Percentiles rank a stretch among this genome's conserved stretches.
Evolutionary conservation across 2,797 vertebrate species (phyloP).

Genomic region (Acanthurus leucopareius): DNA sequence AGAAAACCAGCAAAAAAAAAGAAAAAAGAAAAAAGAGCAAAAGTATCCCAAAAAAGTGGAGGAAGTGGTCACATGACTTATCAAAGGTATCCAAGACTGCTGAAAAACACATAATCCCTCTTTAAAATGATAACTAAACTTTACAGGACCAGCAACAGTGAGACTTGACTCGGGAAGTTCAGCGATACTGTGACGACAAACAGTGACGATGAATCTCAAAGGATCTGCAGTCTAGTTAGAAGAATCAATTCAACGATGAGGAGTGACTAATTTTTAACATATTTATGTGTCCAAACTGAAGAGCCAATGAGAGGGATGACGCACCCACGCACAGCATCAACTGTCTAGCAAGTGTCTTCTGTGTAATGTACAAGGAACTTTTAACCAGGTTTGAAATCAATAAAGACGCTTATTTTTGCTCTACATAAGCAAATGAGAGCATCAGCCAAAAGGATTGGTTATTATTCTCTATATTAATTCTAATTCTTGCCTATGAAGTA

Average conservation of each 20-base stretch:
- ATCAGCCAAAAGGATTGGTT: too few species aligned
- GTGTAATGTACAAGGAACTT: too few species aligned
- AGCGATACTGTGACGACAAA: not conserved
- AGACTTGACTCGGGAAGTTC: not conserved
- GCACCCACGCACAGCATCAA: not conserved
- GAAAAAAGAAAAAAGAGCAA: not conserved
- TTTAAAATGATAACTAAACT: not conserved
- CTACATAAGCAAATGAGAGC: too few species aligned
- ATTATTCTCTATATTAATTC: too few species aligned
- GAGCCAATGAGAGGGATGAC: not conserved
- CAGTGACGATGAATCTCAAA: not conserved
- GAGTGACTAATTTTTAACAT: not conserved
- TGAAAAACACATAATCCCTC: slow-evolving; percentile 36
- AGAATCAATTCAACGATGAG: not conserved
- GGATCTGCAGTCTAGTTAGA: slow-evolving; percentile 2
- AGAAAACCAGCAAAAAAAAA: too few species aligned
- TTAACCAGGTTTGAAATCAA: too few species aligned
- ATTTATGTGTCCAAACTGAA: not conserved
- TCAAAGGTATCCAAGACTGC: slow-evolving; percentile 18
- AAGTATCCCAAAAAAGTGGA: slow-evolving; percentile 9
- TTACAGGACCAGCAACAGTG: not conserved
- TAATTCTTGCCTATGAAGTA: too few species aligned
- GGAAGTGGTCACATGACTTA: slow-evolving; percentile 29
- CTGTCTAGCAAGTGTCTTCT: too few species aligned
- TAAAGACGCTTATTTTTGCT: too few species aligned